Conservation (phyloP, 2,113 vertebrate species). For the Myotis yumanensis region DNA sequence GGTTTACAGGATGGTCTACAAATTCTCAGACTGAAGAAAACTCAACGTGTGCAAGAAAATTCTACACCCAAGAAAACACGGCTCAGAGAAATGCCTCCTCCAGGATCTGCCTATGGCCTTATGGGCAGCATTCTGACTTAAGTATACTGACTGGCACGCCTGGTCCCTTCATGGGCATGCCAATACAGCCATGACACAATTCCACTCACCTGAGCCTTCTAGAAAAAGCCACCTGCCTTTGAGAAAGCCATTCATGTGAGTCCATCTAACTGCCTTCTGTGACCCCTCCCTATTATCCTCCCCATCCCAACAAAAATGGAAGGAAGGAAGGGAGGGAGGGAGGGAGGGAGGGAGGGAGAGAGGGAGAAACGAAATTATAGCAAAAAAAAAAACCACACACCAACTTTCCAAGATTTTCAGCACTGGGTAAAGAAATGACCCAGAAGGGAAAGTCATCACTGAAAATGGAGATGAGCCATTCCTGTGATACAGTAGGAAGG, state of each 20-base stretch:
- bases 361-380: neutral
- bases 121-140: neutral
- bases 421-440: neutral
- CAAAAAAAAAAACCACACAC: constrained; percentile 1
- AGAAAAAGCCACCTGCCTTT: neutral
- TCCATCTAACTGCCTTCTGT: neutral
- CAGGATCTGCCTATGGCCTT: neutral
- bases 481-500: neutral
- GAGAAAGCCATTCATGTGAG: neutral
- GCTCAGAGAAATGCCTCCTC: neutral
- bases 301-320: neutral
- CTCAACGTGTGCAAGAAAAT: neutral
- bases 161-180: neutral
- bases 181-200: neutral
- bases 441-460: neutral
- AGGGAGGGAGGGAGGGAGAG: neutral
- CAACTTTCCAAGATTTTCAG: neutral
- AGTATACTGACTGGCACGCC: neutral
- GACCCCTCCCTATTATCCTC: neutral
- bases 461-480: neutral
- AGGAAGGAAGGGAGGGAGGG: neutral
- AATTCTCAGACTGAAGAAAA: neutral
- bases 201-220: neutral
- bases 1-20: constrained; percentile 25
- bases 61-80: neutral